phyloP scores from a whole-genome alignment of 2,113 vertebrate genomes.

The Corvus cornix region DNA sequence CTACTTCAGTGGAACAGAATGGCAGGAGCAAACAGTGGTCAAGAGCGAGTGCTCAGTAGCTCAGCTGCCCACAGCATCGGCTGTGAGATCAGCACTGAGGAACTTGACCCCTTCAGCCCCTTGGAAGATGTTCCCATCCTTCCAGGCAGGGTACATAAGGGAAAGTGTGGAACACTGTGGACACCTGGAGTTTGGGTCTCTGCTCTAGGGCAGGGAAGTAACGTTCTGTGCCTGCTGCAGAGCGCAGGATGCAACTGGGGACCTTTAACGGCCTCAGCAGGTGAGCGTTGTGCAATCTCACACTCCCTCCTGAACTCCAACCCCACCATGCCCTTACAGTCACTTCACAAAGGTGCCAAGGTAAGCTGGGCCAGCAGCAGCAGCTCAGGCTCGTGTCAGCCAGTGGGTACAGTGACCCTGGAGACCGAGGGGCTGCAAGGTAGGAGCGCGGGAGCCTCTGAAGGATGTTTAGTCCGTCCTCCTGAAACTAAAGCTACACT shows the following conservation, averaged over 20 bases:
- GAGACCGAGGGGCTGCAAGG: rapidly evolving
- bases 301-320: background rate
- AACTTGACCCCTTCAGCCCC: background rate
- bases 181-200: background rate
- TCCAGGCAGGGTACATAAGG: background rate
- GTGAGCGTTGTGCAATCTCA: background rate
- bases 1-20: background rate
- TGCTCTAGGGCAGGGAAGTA: background rate
- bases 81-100: background rate
- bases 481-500: background rate
- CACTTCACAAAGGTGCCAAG: background rate
- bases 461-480: background rate
- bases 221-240: rapidly evolving
- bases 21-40: background rate
- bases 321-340: background rate
- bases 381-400: rapidly evolving
- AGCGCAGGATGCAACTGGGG: rapidly evolving
- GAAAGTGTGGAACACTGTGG: background rate
- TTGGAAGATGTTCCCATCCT: background rate
- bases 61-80: rapidly evolving
- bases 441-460: rapidly evolving
- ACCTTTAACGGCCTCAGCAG: background rate
- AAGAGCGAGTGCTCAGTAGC: rapidly evolving
- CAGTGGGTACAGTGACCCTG: rapidly evolving
- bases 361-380: background rate